phyloP scores from a whole-genome alignment of 30 jellyfish, hydroid and myxozoan species.

The Hydractinia symbiolongicarpus region DNA sequence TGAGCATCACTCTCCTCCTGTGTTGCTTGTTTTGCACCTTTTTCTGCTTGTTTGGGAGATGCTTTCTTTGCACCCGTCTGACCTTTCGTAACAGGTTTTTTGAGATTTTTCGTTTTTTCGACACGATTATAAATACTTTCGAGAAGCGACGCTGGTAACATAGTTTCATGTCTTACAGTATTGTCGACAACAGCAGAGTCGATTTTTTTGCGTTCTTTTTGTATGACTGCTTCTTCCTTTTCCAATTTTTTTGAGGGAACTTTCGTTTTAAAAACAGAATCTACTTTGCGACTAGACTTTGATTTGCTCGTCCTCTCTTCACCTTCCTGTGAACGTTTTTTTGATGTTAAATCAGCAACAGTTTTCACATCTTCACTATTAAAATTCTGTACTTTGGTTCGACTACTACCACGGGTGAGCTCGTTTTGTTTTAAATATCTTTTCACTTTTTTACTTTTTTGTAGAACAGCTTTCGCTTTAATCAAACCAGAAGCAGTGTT shows the following conservation, averaged over 20 bases:
- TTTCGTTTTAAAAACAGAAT: slow-evolving; percentile 16
- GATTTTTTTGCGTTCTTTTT: background rate
- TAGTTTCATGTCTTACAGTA: background rate
- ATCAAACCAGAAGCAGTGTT: slow-evolving; percentile 17
- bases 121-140: background rate
- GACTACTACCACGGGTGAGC: background rate
- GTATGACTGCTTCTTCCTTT: background rate
- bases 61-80: background rate
- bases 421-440: slow-evolving; percentile 2
- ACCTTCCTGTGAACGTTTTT: slow-evolving; percentile 14
- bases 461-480: slow-evolving; percentile 28
- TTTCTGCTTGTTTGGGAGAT: background rate
- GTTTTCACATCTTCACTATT: background rate
- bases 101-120: background rate
- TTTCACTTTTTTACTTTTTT: slow-evolving; percentile 17
- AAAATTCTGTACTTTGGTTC: background rate
- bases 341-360: slow-evolving; percentile 19
- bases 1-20: background rate
- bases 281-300: slow-evolving; percentile 14
- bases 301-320: background rate
- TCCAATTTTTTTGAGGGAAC: background rate
- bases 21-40: background rate
- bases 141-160: background rate
- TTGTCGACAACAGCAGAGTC: background rate
- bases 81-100: background rate